Evolutionary conservation across 2,888 invertebrate species (phyloP).

Genomic region (Dasypogon diadema): DNA sequence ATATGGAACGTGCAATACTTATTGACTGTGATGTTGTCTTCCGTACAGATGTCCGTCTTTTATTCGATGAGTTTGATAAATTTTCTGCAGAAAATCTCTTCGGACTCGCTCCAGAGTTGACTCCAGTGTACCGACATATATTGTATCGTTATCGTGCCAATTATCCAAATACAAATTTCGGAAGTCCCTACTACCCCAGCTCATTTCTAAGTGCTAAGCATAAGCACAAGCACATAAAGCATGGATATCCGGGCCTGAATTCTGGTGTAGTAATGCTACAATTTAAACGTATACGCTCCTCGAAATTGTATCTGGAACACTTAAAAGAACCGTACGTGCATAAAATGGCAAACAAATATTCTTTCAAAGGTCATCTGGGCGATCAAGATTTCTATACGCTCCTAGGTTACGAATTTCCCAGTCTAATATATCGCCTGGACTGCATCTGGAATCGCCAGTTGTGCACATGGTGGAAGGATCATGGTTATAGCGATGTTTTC

Average conservation of each 20-base stretch:
- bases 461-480: slow-evolving; percentile 84
- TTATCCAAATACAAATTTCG: slow-evolving; percentile 75
- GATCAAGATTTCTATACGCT: slow-evolving; percentile 87
- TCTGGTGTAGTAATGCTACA: slow-evolving; percentile 82
- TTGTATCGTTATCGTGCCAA: slow-evolving; percentile 76
- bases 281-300: slow-evolving; percentile 75
- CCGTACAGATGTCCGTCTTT: slow-evolving; percentile 74
- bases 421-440: slow-evolving; percentile 78
- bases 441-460: slow-evolving; percentile 86
- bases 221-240: slow-evolving; percentile 60
- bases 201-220: slow-evolving; percentile 54
- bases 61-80: slow-evolving; percentile 76
- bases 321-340: slow-evolving; percentile 71
- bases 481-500: slow-evolving; percentile 80
- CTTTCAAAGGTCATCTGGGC: slow-evolving; percentile 80
- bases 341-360: slow-evolving; percentile 73
- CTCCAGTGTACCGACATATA: slow-evolving; percentile 83
- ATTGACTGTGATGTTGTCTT: slow-evolving; percentile 85
- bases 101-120: slow-evolving; percentile 79
- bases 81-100: slow-evolving; percentile 76
- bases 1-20: slow-evolving; percentile 75
- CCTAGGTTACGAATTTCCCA: slow-evolving; percentile 77
- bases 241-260: slow-evolving; percentile 82
- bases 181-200: slow-evolving; percentile 67
- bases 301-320: slow-evolving; percentile 72